Evolutionary conservation across 2,888 invertebrate species (phyloP), one percentile per base, ranked within the genome.

Genomic region (Imbricaverruca yamaguchii): DNA sequence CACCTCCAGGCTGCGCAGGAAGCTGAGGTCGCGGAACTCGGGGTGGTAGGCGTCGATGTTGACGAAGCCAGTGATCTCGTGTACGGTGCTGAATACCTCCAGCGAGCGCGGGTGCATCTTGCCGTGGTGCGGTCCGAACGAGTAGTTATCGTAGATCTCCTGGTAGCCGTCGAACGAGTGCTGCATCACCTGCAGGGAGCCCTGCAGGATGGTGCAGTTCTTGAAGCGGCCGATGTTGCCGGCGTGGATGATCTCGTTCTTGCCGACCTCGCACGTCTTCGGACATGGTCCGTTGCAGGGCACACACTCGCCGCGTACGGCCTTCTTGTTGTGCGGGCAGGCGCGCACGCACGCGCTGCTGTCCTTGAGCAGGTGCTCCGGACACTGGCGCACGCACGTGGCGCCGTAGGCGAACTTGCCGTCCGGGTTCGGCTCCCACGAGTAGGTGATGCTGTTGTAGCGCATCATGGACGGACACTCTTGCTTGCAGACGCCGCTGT

Each of bases 351-450:
- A 98, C 7, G 96, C 97, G 15, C 96, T 96, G 85, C 92, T 94
- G 87, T 97, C 97, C 87, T 96, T 94, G 78, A 97, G 88, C 84
- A 97, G 90, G 89, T 97, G 97, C 85, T 94, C 95, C 56, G 95
- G 98, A 86, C 98, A 98, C 86, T 95, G 93, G 85, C 94, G 92
- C n/a, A 97, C 97, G 88, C 97, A 98, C 0, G 97, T 95, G 39
- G 97, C 96, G 18, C 97, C 98, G 86, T 97, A 98, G 21, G 97
- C 95, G 86, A 96, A 97, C 88, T 96, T 97, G 56, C 96, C 97
- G 85, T 94, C 91, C 0, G 97, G 97, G 88, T 98, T 97, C 13
- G 92, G 90, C 86, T 96, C 95, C 93, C 95, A 94, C 56, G 94
- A 93, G 87, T 96, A 96, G 61, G 93, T 93, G 67, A 92, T 93